These are phyloP conservation scores for Leucopsar rothschildi DNA, from an alignment of 2,113 vertebrate genomes.

Conservation along the genomic window DNA sequence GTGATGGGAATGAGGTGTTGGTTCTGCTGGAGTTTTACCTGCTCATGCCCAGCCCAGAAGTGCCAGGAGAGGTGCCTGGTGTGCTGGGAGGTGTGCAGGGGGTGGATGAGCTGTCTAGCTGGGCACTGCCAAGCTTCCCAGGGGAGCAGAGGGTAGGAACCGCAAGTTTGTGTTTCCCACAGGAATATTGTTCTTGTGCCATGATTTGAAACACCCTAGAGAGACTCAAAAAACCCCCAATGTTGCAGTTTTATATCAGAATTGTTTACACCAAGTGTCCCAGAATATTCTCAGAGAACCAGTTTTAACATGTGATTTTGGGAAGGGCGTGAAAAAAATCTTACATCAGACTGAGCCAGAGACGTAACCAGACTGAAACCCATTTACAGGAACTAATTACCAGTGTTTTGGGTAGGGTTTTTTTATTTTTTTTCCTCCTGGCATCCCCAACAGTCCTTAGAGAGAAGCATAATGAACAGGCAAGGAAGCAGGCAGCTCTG, in stretches of 20 bases:
- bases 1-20: fast-evolving
- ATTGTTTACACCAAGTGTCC: not conserved
- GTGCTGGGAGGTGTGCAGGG: not conserved
- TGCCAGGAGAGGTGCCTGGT: not conserved
- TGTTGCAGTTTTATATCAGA: not conserved
- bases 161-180: fast-evolving
- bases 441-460: not conserved
- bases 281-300: not conserved
- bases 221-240: not conserved
- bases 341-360: not conserved
- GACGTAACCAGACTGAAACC: not conserved
- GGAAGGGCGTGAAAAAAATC: not conserved
- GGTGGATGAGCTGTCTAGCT: fast-evolving
- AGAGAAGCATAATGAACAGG: fast-evolving
- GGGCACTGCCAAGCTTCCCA: fast-evolving
- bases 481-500: not conserved
- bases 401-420: not conserved
- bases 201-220: not conserved
- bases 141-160: not conserved
- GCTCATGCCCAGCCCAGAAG: not conserved
- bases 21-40: not conserved
- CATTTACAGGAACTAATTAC: not conserved
- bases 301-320: not conserved
- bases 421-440: not conserved
- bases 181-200: not conserved